Evolutionary conservation across 2,797 vertebrate genomes (phyloP).

Genomic region (Xenentodon cancila): DNA sequence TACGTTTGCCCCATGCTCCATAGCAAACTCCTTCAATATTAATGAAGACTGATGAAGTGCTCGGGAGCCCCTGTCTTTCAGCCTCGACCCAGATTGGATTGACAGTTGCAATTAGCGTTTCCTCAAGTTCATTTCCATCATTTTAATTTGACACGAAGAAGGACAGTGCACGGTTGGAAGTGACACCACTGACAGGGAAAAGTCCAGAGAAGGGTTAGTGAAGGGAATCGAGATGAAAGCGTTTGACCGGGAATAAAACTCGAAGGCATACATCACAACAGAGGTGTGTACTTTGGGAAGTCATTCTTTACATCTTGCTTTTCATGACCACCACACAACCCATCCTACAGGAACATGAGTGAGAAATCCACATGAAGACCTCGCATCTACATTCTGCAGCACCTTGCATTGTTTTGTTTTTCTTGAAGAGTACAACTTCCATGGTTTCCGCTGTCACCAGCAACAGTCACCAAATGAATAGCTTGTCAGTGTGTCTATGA

Average conservation of each 20-base stretch:
- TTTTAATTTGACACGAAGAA: slow-evolving; percentile 84
- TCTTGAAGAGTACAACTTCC: slow-evolving; percentile 18
- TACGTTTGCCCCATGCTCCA: slow-evolving; percentile 67
- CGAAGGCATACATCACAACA: slow-evolving; percentile 1
- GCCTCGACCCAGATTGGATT: slow-evolving; percentile 81
- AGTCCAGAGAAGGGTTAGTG: slow-evolving; percentile 44
- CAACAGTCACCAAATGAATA: slow-evolving; percentile 39
- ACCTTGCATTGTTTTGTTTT: neutral
- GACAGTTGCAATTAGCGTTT: slow-evolving; percentile 87
- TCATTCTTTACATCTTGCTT: slow-evolving; percentile 5
- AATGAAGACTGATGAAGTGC: slow-evolving; percentile 89
- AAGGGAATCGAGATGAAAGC: slow-evolving; percentile 43
- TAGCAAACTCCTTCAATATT: slow-evolving; percentile 81
- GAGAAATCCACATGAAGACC: slow-evolving; percentile 11
- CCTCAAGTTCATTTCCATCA: slow-evolving; percentile 86
- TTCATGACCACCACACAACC: neutral
- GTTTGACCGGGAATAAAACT: slow-evolving; percentile 52
- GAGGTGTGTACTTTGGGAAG: neutral
- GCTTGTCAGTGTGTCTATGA: slow-evolving; percentile 39
- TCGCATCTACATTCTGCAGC: neutral
- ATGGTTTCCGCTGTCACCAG: slow-evolving; percentile 24
- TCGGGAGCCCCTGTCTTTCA: slow-evolving; percentile 82
- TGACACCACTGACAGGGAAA: slow-evolving; percentile 51
- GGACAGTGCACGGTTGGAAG: slow-evolving; percentile 69
- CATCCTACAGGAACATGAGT: no score